phyloP scores from a whole-genome alignment of 1,140 invertebrate genomes.

The Heliconius nattereri region DNA sequence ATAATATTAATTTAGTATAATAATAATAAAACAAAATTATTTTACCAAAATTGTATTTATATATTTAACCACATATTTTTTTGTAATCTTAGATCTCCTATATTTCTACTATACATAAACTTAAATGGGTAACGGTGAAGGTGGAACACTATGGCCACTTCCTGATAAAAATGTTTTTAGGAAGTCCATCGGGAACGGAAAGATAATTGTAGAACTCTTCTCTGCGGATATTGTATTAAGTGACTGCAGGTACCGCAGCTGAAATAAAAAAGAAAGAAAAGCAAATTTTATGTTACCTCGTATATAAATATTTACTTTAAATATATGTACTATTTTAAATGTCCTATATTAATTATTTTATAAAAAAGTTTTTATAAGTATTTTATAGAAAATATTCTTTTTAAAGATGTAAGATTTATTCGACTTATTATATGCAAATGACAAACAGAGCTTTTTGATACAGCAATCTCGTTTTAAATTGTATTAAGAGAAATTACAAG shows the following conservation, averaged over 20 bases:
- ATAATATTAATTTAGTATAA: not conserved
- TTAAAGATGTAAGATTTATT: too few relatives aligned
- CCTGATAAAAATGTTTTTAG: conserved; percentile 87
- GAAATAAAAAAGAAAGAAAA: conserved; percentile 39
- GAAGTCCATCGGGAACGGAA: conserved; percentile 96
- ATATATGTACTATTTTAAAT: not conserved
- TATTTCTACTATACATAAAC: conserved; percentile 13
- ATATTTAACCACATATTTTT: not conserved
- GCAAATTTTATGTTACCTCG: not conserved
- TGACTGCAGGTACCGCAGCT: conserved; percentile 86
- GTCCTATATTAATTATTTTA: too few relatives aligned
- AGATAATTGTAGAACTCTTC: conserved; percentile 99
- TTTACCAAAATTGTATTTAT: not conserved
- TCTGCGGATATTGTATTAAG: conserved; percentile 97
- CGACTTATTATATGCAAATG: too few relatives aligned
- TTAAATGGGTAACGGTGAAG: conserved; percentile 49
- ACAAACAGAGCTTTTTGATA: too few relatives aligned
- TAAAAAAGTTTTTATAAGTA: too few relatives aligned
- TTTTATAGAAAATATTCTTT: too few relatives aligned
- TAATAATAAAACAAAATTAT: not conserved
- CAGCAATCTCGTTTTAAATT: too few relatives aligned
- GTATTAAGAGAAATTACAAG: too few relatives aligned
- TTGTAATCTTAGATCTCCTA: not conserved
- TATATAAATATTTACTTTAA: not conserved
- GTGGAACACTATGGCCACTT: conserved; percentile 49